Conservation (phyloP, 2,113 vertebrate genomes). For the Raphicerus campestris region DNA sequence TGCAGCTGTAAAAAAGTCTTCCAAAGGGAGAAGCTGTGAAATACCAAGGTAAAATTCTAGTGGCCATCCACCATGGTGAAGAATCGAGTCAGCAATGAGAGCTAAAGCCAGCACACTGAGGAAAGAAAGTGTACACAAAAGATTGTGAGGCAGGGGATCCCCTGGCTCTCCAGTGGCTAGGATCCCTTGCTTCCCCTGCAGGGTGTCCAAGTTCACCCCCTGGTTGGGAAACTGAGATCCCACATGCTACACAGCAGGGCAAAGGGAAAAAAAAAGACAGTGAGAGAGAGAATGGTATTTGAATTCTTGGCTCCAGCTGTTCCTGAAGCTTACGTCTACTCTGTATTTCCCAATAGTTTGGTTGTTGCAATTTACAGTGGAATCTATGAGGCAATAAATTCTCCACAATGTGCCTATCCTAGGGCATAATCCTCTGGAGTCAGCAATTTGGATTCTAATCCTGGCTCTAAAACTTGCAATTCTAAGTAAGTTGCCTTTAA, state of each 20-base stretch:
- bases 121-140: not conserved
- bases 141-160: not conserved
- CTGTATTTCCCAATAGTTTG: not conserved
- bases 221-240: not conserved
- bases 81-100: not conserved
- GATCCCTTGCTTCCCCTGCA: not conserved
- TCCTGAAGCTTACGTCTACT: not conserved
- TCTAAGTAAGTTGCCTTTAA: not conserved
- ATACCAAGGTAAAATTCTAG: not conserved
- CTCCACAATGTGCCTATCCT: not conserved
- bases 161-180: too few species aligned
- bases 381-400: not conserved
- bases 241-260: not conserved
- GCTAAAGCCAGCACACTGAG: not conserved
- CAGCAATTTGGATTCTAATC: not conserved
- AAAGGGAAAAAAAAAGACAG: not conserved
- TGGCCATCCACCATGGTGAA: not conserved
- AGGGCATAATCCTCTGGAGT: not conserved
- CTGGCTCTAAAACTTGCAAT: not conserved
- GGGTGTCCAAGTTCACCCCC: not conserved
- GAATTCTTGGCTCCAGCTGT: not conserved
- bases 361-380: not conserved
- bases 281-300: not conserved
- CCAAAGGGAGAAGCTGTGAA: not conserved
- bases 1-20: not conserved